A percentile compares a stretch with the other conserved stretches of the same genome.
phyloP scores from a whole-genome alignment of 2,113 vertebrate species.

The Tenebrosternarchus preto region DNA sequence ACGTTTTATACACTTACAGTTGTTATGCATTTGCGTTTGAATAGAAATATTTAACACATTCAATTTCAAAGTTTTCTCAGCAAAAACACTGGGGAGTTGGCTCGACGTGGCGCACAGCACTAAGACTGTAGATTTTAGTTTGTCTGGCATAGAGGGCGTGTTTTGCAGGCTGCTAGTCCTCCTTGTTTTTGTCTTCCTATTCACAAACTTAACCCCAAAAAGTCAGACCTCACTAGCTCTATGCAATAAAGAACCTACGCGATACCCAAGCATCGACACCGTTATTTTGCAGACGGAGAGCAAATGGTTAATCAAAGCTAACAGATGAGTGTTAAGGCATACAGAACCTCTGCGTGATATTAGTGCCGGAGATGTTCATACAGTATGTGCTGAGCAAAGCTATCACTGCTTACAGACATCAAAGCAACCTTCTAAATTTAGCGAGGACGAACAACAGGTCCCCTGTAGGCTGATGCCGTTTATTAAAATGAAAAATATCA shows the following conservation, averaged over 20 bases:
- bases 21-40: not conserved
- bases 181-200: not conserved
- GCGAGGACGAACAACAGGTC: not conserved
- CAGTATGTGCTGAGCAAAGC: not conserved
- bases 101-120: no score
- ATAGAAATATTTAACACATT: no score
- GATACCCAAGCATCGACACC: no score
- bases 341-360: not conserved
- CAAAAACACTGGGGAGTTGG: no score
- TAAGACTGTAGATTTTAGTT: constrained; percentile 17
- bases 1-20: not conserved
- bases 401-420: not conserved
- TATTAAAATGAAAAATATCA: not conserved
- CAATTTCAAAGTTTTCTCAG: not conserved
- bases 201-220: constrained; percentile 12
- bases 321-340: not conserved
- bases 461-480: not conserved
- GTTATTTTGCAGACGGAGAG: not conserved
- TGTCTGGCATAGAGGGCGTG: constrained; percentile 36
- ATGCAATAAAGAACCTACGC: not conserved
- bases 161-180: not conserved
- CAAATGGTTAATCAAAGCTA: not conserved
- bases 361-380: constrained; percentile 6
- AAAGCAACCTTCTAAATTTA: not conserved
- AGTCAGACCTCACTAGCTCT: not conserved